Conservation (phyloP, 2,797 vertebrate genomes). For the Sphenopsis melanotis region DNA sequence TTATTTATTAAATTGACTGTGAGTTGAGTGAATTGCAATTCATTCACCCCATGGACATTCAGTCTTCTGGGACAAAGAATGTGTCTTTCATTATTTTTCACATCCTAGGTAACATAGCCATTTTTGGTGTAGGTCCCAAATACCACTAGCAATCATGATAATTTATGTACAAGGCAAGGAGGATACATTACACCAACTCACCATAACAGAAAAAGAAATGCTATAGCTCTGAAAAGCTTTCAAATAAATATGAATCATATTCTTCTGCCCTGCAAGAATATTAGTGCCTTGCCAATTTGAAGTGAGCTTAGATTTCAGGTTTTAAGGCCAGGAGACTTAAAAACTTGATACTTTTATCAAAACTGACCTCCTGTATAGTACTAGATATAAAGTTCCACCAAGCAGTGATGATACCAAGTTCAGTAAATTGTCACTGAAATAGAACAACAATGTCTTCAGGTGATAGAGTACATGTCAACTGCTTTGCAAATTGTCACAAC, state of each 20-base stretch:
- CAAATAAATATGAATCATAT: background rate
- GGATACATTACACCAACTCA: background rate
- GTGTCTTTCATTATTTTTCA: background rate
- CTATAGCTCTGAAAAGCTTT: background rate
- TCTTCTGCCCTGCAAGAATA: background rate
- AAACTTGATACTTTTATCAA: background rate
- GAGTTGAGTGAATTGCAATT: background rate
- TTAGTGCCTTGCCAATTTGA: background rate
- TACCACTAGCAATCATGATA: too few relatives aligned
- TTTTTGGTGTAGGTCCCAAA: background rate
- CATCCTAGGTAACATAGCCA: background rate
- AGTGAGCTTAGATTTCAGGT: background rate
- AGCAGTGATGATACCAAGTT: background rate
- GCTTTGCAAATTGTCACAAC: background rate
- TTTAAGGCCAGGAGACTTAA: background rate
- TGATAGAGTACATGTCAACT: background rate
- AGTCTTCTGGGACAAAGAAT: background rate
- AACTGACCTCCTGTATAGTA: background rate
- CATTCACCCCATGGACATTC: background rate
- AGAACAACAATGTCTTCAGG: background rate
- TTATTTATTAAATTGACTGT: background rate
- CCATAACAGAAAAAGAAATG: background rate
- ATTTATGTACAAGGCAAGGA: background rate
- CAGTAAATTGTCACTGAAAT: background rate
- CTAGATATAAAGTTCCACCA: rapidly evolving